Base-by-base conservation (phyloP, 2,888 invertebrate species). In the Iphiclides podalirius region DNA sequence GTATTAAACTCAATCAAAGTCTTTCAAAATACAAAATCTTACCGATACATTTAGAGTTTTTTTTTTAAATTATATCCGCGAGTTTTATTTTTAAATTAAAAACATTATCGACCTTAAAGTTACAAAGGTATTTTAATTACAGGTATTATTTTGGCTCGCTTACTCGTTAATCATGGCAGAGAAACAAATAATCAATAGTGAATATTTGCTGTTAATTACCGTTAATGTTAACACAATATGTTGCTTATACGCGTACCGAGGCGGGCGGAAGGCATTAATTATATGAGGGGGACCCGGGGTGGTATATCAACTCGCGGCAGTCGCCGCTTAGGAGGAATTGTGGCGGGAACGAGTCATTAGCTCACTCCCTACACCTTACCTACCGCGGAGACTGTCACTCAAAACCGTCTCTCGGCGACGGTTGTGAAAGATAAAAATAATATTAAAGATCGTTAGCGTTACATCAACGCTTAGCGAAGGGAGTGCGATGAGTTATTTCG, bases 311-410 rank as follows among this genome's bases (percentile, higher is more conserved):
- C 59, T 57, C 63, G 61, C 64, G 58, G 62, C 60, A 66, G 59
- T 60, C 58, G 59, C 64, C 62, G 50, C 55, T 8, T 28, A 28
- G 28, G 33, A 42, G 45, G 46, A 43, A 38, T 75, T 68, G 75
- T 70, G 73, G 66, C 60, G 68, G 69, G 75, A 79, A 81, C 75
- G 72, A 71, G 72, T 79, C 83, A 85, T 85, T 85, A 85, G 71
- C 69, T 57, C 57, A 67, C 71, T 74, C 78, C 75, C 75, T 74
- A 75, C 71, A 75, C 74, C 72, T 76, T 79, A 86, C 87, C 87
- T 87, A 87, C 87, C 80, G 81, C 87, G 68, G 66, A 63, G 87
- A 67, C 67, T 72, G 82, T 86, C 87, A 82, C 75, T 84, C 81
- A 76, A 66, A 73, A 66, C 69, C 66, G 74, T 85, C 84, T 70